Evolutionary conservation across 2,888 invertebrate species (phyloP).

Genomic region (Leptodirus hochenwartii): DNA sequence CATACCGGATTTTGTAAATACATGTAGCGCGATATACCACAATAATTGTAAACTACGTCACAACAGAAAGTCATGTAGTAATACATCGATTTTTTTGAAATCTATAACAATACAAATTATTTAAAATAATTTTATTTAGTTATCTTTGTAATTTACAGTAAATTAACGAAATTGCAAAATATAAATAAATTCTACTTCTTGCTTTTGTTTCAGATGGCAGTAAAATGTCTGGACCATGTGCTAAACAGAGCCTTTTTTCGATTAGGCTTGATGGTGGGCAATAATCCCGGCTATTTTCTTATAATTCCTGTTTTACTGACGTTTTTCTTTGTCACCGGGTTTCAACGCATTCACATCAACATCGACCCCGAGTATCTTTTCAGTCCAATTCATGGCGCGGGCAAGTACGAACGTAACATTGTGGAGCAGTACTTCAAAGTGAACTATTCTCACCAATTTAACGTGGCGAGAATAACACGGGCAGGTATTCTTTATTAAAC

Average conservation of each 20-base stretch:
- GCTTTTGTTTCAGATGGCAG: constrained; percentile 42
- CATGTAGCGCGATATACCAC: no score
- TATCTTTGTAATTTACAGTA: no score
- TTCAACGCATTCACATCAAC: constrained; percentile 71
- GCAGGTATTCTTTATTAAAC: constrained; percentile 66
- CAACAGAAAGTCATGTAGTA: no score
- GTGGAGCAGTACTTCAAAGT: constrained; percentile 75
- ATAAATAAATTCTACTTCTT: constrained; percentile 7
- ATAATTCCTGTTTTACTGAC: constrained; percentile 71
- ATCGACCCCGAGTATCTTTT: constrained; percentile 89
- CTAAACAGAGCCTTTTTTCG: constrained; percentile 67
- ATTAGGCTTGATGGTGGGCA: constrained; percentile 60
- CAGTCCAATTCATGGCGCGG: constrained; percentile 74
- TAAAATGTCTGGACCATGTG: constrained; percentile 61
- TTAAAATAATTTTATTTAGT: no score
- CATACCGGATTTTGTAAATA: no score
- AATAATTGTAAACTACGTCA: no score
- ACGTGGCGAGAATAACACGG: constrained; percentile 72
- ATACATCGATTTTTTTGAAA: no score
- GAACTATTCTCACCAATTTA: constrained; percentile 72
- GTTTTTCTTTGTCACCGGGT: constrained; percentile 69
- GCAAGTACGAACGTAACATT: constrained; percentile 61
- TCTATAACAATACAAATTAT: no score
- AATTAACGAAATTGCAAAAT: background rate
- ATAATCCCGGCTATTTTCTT: constrained; percentile 74